Evolutionary conservation across 2,888 invertebrate species (phyloP).

Genomic region (Tenthredo distinguenda): DNA sequence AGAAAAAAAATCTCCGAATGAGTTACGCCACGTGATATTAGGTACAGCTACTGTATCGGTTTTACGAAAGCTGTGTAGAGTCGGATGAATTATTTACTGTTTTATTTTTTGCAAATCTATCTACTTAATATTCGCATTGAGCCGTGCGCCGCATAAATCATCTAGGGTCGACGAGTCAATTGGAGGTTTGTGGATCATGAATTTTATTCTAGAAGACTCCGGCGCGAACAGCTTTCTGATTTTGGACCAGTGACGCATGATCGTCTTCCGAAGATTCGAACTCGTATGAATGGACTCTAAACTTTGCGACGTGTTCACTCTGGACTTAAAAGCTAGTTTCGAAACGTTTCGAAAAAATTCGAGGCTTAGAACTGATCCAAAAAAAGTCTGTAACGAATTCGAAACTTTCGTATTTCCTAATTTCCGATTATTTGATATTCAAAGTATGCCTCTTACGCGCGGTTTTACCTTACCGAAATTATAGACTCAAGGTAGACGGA

Average conservation of each 20-base stretch:
- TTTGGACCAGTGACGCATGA: constrained; percentile 24
- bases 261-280: not conserved
- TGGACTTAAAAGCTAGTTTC: not conserved
- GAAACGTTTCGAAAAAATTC: not conserved
- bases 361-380: not conserved
- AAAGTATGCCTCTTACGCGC: not conserved
- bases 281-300: not conserved
- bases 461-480: not conserved
- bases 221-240: constrained; percentile 30
- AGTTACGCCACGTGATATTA: not conserved
- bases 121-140: constrained; percentile 35
- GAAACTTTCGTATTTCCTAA: not conserved
- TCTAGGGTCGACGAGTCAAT: constrained; percentile 47
- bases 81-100: not conserved
- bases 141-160: constrained; percentile 29
- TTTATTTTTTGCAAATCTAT: not conserved
- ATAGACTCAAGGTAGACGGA: not conserved
- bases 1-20: not conserved
- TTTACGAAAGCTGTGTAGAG: not conserved
- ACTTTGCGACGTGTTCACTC: not conserved
- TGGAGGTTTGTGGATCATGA: constrained; percentile 32
- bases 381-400: not conserved
- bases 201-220: constrained; percentile 21
- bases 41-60: constrained; percentile 5
- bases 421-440: constrained; percentile 8